These are phyloP conservation scores for Sebastes taczanowskii DNA, from an alignment of 2,797 vertebrate genomes.

Conservation along the genomic window DNA sequence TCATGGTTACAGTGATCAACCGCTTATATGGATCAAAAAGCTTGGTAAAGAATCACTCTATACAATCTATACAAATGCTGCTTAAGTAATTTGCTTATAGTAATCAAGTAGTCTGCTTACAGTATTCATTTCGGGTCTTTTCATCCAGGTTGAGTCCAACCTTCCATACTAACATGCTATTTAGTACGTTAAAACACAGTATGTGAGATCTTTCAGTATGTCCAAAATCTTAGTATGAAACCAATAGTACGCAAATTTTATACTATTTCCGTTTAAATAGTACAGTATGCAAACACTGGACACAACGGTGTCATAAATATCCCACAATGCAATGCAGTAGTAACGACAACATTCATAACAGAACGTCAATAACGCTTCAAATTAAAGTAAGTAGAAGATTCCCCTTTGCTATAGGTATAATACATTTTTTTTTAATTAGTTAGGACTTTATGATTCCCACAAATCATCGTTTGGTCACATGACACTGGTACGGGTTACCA, in stretches of 20 bases:
- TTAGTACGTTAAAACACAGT: neutral
- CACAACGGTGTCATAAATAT: no score
- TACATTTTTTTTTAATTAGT: no score
- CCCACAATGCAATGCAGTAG: no score
- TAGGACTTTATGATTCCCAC: no score
- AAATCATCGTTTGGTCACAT: no score
- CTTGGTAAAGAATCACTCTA: neutral
- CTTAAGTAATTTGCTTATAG: neutral
- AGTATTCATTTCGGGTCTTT: neutral
- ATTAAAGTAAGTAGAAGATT: no score
- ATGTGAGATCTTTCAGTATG: neutral
- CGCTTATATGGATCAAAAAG: neutral
- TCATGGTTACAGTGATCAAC: neutral
- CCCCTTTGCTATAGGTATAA: no score
- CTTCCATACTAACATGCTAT: neutral
- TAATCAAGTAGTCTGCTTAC: neutral
- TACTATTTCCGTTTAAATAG: neutral
- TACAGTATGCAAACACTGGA: neutral
- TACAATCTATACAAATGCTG: neutral
- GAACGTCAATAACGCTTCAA: no score
- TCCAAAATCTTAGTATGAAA: neutral
- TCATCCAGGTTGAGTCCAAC: neutral
- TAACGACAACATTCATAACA: no score
- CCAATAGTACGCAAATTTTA: neutral
- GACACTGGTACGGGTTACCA: no score